Percentiles rank a stretch among this genome's conserved stretches.
These are phyloP conservation scores for Diprion similis DNA, from an alignment of 1,140 invertebrate species.

Conservation along the genomic window DNA sequence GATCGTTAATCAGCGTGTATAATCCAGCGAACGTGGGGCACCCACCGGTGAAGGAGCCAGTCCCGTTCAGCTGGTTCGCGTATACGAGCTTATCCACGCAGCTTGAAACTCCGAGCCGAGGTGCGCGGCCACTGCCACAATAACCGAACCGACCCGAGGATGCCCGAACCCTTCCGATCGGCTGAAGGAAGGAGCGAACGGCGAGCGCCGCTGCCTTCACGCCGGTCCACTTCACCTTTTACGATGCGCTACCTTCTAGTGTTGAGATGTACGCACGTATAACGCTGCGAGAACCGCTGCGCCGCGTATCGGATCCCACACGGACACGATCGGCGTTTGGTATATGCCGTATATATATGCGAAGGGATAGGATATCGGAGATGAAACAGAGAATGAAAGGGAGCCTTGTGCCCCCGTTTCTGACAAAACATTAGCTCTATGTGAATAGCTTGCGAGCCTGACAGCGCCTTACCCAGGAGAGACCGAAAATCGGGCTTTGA, in stretches of 20 bases:
- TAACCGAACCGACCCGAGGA: conserved; percentile 12
- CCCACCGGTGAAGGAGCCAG: conserved; percentile 37
- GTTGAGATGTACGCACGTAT: conserved; percentile 8
- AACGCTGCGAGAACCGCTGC: conserved; percentile 29
- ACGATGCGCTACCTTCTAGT: not conserved
- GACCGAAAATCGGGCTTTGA: too few species aligned
- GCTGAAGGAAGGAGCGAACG: not conserved
- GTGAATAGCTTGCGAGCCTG: too few species aligned
- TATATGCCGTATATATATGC: conserved; percentile 33
- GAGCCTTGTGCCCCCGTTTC: not conserved
- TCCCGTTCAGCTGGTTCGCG: conserved; percentile 54
- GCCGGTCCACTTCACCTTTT: conserved; percentile 16
- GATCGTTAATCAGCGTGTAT: not conserved
- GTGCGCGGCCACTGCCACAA: conserved; percentile 42
- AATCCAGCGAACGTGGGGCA: not conserved
- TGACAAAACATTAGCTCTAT: not conserved
- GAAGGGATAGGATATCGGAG: conserved; percentile 54
- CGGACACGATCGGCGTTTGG: not conserved
- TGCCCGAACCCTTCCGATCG: conserved; percentile 28
- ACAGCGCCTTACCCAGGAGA: too few species aligned
- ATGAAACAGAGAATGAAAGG: conserved; percentile 21
- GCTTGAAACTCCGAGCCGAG: conserved; percentile 51
- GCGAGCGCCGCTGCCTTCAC: conserved; percentile 6
- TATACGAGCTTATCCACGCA: conserved; percentile 56
- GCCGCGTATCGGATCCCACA: conserved; percentile 28